These are phyloP conservation scores for Lethocerus indicus DNA, from an alignment of 1,140 invertebrate genomes.

Conservation along the genomic window DNA sequence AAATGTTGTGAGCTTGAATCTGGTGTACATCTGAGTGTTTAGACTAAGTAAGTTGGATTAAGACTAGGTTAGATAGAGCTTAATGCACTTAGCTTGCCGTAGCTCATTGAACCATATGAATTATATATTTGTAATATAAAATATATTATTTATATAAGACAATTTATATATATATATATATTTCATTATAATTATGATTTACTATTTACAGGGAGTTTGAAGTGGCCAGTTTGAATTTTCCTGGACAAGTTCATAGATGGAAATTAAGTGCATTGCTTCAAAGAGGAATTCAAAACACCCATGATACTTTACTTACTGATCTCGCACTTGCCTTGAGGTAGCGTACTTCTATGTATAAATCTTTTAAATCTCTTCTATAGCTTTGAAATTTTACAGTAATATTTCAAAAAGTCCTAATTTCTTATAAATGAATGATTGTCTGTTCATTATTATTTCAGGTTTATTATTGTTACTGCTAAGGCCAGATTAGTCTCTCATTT, in stretches of 20 bases:
- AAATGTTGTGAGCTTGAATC: too few species aligned
- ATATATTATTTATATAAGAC: too few species aligned
- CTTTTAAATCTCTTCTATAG: neutral
- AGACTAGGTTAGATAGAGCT: too few species aligned
- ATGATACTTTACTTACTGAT: conserved; percentile 64
- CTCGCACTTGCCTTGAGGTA: conserved; percentile 57
- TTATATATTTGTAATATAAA: too few species aligned
- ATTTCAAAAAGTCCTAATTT: neutral
- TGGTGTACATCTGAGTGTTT: too few species aligned
- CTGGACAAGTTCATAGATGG: conserved; percentile 81
- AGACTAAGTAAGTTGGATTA: too few species aligned
- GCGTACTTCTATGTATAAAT: neutral
- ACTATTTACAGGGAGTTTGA: conserved; percentile 66
- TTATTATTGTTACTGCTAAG: conserved; percentile 64
- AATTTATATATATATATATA: too few species aligned
- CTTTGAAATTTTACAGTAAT: neutral
- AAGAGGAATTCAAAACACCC: conserved; percentile 56
- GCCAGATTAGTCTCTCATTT: conserved; percentile 51
- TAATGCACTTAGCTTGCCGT: too few species aligned
- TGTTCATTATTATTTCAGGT: conserved; percentile 26
- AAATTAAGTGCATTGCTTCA: conserved; percentile 69
- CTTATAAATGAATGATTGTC: neutral
- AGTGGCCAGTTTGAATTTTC: conserved; percentile 81
- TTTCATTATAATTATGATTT: too few species aligned
- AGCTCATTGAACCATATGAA: too few species aligned